Evolutionary conservation across 2,113 vertebrate genomes (phyloP), one percentile per base, ranked within the genome.

Genomic region (Circaetus cinerascens): DNA sequence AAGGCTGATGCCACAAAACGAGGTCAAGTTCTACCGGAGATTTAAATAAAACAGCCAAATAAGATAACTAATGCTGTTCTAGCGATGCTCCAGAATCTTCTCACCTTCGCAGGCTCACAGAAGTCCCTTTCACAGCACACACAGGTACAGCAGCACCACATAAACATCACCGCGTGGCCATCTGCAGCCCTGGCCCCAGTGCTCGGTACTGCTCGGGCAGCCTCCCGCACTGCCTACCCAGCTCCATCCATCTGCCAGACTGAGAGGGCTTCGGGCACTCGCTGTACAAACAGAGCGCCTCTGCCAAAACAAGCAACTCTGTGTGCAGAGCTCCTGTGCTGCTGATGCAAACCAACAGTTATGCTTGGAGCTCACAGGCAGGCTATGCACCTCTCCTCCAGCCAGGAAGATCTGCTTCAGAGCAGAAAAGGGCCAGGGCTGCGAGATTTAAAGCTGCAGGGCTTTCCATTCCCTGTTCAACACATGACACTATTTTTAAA

Each of bases 111-210:
- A 13, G 96, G 78, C 92, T 98, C 96, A 22, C 97, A 97, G 43
- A 97, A 90, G 73, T 87, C 90, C 67, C 94, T 87, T 15, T 95
- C 93, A 16, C 95, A 98, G 95, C 98, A 97, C 15, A 98, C 15
- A 40, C 97, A 98, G 96, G 97, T 63, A 95, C 98, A 97, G 97
- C 97, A 93, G 72, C 97, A 98, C 96, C 98, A 98, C 98, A 98
- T 95, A 21, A 98, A 91, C 96, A 98, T 96, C 88, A 34, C 90
- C 2, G 90, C 46, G 60, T 30, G 60, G 96, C 88, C 91, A 71
- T 69, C 69, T 9, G 93, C 97, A 62, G 90, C 36, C 25, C 46
- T 29, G 53, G 85, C 75, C 57, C 63, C 18, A 7, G 96, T 22
- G 26, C 94, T 10, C 29, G 34, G 26, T 10, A 48, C 76, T 75